A percentile compares a stretch with the other conserved stretches of the same genome.
These are phyloP conservation scores for Drosophila bocki DNA, from an alignment of 1,140 invertebrate genomes.

Conservation along the genomic window DNA sequence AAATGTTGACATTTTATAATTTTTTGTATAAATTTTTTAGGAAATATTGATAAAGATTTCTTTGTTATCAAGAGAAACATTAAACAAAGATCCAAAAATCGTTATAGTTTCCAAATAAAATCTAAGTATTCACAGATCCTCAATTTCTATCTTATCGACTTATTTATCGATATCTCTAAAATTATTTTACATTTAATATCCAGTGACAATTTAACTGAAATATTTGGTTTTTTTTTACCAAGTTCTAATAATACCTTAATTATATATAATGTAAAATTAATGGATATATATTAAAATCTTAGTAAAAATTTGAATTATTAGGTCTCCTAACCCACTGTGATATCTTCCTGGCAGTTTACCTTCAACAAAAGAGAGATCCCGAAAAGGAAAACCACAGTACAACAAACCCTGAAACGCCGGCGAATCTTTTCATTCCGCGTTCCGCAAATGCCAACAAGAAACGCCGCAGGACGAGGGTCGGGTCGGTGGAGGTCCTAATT, in stretches of 20 bases:
- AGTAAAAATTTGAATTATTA: not conserved
- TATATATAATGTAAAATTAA: not conserved
- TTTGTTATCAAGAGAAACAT: too few species aligned
- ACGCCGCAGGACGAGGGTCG: not conserved
- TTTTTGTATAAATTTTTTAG: not conserved
- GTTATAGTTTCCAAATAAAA: too few species aligned
- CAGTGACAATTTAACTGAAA: too few species aligned
- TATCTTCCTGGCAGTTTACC: conserved; percentile 15
- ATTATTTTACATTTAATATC: too few species aligned
- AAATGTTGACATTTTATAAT: not conserved
- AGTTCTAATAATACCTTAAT: too few species aligned
- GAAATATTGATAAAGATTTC: not conserved
- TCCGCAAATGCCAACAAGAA: conserved; percentile 43
- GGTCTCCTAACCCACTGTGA: not conserved
- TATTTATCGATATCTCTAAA: too few species aligned
- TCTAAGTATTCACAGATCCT: too few species aligned
- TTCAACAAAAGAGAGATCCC: conserved; percentile 33
- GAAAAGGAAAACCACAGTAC: conserved; percentile 35
- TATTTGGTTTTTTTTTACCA: too few species aligned
- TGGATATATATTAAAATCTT: not conserved
- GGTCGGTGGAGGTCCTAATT: conserved; percentile 55
- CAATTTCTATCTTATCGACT: too few species aligned
- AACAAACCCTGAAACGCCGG: conserved; percentile 25
- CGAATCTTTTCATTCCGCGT: conserved; percentile 19
- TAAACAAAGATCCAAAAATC: too few species aligned